phyloP scores from a whole-genome alignment of 2,797 vertebrate species.

The Paguma larvata region DNA sequence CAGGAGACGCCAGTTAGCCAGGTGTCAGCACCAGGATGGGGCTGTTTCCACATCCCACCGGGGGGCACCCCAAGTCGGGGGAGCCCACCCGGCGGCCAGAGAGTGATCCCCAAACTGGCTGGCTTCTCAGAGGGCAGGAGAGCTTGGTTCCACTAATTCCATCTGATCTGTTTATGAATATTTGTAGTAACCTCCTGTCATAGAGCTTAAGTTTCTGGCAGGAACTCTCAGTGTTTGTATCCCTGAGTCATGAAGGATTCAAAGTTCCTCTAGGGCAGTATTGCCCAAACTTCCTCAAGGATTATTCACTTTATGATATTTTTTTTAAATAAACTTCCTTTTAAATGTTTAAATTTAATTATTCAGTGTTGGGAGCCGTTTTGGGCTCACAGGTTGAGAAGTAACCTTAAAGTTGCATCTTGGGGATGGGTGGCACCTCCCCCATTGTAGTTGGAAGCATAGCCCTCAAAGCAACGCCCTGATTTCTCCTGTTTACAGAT shows the following conservation, averaged over 20 bases:
- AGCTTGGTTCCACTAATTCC: not conserved
- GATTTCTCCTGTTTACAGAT: too few species aligned
- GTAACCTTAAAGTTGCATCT: too few species aligned
- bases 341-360: not conserved
- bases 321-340: not conserved
- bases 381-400: too few species aligned
- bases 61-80: accelerated
- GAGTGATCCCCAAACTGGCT: too few species aligned
- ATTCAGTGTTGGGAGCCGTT: not conserved
- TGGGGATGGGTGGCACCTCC: too few species aligned
- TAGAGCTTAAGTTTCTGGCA: constrained; percentile 7
- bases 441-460: too few species aligned
- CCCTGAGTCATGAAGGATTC: not conserved
- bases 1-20: accelerated
- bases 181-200: not conserved
- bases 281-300: not conserved
- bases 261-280: not conserved
- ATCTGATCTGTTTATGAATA: not conserved
- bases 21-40: not conserved
- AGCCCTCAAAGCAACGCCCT: too few species aligned
- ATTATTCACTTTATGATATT: not conserved
- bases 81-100: not conserved
- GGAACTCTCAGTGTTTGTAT: not conserved
- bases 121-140: not conserved
- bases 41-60: accelerated